Conservation (phyloP, 2,113 vertebrate species). For the Tinamus guttatus region DNA sequence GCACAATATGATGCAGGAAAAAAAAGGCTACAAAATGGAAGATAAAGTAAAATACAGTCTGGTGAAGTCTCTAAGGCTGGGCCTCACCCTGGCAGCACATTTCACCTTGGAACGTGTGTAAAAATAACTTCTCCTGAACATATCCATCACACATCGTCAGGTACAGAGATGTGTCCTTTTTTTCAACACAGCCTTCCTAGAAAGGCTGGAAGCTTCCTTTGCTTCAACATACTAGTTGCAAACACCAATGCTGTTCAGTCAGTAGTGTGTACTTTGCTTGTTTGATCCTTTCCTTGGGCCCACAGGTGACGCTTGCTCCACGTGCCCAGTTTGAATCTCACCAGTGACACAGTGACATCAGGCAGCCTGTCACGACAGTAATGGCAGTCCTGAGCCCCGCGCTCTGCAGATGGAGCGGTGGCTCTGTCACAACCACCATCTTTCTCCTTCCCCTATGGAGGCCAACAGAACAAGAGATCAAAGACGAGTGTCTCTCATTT, state of each 20-base stretch:
- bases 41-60: accelerated
- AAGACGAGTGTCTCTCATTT: background rate
- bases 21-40: background rate
- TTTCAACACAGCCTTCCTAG: background rate
- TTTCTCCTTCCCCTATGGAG: background rate
- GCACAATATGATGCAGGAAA: background rate
- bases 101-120: background rate
- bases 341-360: background rate
- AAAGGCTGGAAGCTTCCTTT: background rate
- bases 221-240: background rate
- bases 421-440: background rate
- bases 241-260: background rate
- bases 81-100: background rate
- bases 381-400: background rate
- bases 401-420: background rate
- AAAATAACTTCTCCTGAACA: background rate
- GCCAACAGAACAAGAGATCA: background rate
- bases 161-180: background rate
- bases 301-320: too few species aligned
- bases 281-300: background rate
- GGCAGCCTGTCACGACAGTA: background rate
- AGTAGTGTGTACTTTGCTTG: background rate
- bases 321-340: too few species aligned
- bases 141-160: background rate
- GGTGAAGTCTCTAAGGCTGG: background rate